Percentiles rank a stretch among this genome's conserved stretches.
Conservation (phyloP, 2,797 vertebrate species). For the Mormyrus proboscirostris region DNA sequence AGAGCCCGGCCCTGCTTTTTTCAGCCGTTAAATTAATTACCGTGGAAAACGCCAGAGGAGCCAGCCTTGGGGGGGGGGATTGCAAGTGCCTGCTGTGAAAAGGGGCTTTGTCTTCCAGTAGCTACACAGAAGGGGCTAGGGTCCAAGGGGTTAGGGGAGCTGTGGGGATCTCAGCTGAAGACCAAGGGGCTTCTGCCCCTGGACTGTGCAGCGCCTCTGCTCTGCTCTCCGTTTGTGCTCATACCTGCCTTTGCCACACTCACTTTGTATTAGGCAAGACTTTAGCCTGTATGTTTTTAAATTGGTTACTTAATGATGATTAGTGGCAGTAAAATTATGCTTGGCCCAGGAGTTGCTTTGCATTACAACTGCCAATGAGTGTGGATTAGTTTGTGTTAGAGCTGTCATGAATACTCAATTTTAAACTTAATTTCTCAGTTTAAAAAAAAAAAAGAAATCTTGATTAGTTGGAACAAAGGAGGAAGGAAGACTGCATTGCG, state of each 20-base stretch:
- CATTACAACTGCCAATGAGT: not conserved
- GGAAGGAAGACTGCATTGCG: not conserved
- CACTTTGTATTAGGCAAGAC: not conserved
- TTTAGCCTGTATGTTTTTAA: not conserved
- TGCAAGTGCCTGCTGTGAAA: constrained; percentile 35
- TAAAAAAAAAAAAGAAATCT: not conserved
- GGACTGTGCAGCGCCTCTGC: not conserved
- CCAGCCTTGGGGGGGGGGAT: constrained; percentile 17
- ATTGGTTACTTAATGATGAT: not conserved
- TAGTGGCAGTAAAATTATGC: not conserved
- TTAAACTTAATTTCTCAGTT: not conserved
- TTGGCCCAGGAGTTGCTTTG: not conserved
- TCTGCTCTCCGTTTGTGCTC: not conserved
- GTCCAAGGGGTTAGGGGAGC: not conserved
- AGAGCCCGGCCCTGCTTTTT: constrained; percentile 1
- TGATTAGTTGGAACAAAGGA: not conserved
- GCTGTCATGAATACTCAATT: not conserved
- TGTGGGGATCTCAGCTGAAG: constrained; percentile 33
- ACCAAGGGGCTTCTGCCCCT: not conserved
- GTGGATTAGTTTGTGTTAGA: not conserved
- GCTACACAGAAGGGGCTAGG: constrained; percentile 3
- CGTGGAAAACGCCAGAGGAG: constrained; percentile 24
- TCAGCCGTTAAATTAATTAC: constrained; percentile 26
- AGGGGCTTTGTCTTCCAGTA: constrained; percentile 43
- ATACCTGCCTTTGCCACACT: not conserved